These are phyloP conservation scores for Melanophora roralis DNA, from an alignment of 2,888 invertebrate species.

Conservation along the genomic window DNA sequence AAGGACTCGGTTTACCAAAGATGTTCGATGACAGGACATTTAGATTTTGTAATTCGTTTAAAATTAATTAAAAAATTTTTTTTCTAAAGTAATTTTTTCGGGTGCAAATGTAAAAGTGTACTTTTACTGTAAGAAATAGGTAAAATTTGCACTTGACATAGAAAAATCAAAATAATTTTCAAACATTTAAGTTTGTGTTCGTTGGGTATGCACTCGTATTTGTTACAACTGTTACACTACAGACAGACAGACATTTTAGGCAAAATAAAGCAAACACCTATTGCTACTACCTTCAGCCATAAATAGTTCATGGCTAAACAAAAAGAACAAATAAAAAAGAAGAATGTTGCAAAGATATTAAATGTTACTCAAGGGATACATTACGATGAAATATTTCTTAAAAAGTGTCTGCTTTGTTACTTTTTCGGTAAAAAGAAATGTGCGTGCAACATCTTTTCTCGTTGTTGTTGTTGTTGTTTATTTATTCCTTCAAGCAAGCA, in stretches of 20 bases:
- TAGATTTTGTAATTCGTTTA: too few species aligned
- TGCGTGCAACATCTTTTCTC: slow-evolving; percentile 62
- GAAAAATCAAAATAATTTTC: too few species aligned
- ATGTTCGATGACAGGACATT: too few species aligned
- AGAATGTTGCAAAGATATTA: slow-evolving; percentile 68
- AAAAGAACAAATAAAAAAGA: slow-evolving; percentile 41
- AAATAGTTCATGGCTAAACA: slow-evolving; percentile 67
- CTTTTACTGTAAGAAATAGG: too few species aligned
- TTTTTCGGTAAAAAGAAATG: slow-evolving; percentile 61
- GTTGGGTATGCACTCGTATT: slow-evolving; percentile 1
- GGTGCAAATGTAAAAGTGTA: too few species aligned
- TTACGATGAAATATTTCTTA: slow-evolving; percentile 78
- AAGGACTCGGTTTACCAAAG: too few species aligned
- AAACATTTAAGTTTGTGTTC: too few species aligned
- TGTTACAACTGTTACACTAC: slow-evolving; percentile 41
- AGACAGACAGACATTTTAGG: slow-evolving; percentile 1
- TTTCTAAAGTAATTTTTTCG: too few species aligned
- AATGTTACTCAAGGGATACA: slow-evolving; percentile 78
- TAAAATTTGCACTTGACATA: too few species aligned
- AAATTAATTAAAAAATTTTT: too few species aligned
- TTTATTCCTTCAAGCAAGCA: slow-evolving; percentile 34
- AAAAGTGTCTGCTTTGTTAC: slow-evolving; percentile 74
- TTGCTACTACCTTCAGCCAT: slow-evolving; percentile 41
- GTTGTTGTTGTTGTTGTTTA: slow-evolving; percentile 25
- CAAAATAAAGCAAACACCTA: slow-evolving; percentile 30